Evolutionary conservation across 2,113 vertebrate species (phyloP).

Genomic region (Rhinoptilus africanus): DNA sequence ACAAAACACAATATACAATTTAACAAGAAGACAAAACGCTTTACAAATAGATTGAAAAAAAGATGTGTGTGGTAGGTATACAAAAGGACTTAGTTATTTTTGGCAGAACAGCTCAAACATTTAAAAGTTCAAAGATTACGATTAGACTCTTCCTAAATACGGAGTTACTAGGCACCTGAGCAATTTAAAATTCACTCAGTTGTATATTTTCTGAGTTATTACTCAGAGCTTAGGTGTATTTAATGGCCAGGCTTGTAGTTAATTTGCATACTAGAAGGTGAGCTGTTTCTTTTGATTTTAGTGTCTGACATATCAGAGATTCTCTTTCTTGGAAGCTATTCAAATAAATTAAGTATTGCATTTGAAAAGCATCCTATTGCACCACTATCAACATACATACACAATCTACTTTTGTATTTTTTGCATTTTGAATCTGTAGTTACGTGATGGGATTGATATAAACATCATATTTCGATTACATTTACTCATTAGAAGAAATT

Average conservation of each 20-base stretch:
- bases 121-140: neutral
- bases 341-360: neutral
- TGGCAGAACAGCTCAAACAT: neutral
- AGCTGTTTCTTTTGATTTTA: neutral
- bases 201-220: neutral
- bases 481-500: neutral
- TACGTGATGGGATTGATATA: neutral
- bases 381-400: neutral
- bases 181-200: neutral
- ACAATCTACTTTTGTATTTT: neutral
- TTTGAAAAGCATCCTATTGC: neutral
- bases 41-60: neutral
- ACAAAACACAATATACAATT: neutral
- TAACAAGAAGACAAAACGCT: neutral
- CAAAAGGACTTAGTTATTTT: neutral
- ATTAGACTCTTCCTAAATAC: neutral
- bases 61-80: neutral
- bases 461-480: neutral
- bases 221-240: neutral
- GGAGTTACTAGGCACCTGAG: neutral
- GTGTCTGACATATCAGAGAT: neutral
- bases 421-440: neutral
- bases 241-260: neutral
- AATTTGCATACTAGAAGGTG: neutral
- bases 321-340: neutral